Evolutionary conservation across 2,888 invertebrate genomes (phyloP).

Genomic region (Macrophya alboannulata): DNA sequence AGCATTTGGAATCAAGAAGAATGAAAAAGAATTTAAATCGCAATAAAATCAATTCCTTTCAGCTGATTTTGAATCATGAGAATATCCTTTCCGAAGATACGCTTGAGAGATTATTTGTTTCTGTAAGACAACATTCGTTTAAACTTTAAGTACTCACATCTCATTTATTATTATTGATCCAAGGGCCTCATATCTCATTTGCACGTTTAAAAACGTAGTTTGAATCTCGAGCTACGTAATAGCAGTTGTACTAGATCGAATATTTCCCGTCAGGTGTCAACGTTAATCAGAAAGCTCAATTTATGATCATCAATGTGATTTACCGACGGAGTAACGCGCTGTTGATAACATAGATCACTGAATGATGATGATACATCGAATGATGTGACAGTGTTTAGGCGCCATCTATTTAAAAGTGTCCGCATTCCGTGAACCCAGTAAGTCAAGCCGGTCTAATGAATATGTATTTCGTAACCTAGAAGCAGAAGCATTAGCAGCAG

Average conservation of each 20-base stretch:
- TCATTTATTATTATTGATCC: no score
- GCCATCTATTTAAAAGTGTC: slow-evolving; percentile 15
- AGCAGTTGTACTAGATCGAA: background rate
- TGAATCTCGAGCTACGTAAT: background rate
- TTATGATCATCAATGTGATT: background rate
- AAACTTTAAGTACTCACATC: no score
- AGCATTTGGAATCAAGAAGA: background rate
- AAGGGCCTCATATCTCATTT: background rate
- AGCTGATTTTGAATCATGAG: background rate
- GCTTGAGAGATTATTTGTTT: background rate
- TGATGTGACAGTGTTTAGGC: background rate
- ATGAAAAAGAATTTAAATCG: no score
- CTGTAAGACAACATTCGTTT: background rate
- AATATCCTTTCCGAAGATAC: background rate
- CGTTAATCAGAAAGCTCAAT: background rate
- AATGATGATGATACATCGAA: background rate
- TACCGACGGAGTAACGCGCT: background rate
- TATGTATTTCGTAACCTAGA: slow-evolving; percentile 72
- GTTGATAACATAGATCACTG: slow-evolving; percentile 10
- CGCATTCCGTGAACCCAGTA: background rate
- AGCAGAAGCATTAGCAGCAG: slow-evolving; percentile 32
- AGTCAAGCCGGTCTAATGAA: slow-evolving; percentile 57
- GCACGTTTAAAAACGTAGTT: background rate
- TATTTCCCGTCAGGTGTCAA: slow-evolving; percentile 1
- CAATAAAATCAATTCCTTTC: no score